These are phyloP conservation scores for Kryphioiulus occultus DNA, from an alignment of 2,888 invertebrate species.

Conservation along the genomic window DNA sequence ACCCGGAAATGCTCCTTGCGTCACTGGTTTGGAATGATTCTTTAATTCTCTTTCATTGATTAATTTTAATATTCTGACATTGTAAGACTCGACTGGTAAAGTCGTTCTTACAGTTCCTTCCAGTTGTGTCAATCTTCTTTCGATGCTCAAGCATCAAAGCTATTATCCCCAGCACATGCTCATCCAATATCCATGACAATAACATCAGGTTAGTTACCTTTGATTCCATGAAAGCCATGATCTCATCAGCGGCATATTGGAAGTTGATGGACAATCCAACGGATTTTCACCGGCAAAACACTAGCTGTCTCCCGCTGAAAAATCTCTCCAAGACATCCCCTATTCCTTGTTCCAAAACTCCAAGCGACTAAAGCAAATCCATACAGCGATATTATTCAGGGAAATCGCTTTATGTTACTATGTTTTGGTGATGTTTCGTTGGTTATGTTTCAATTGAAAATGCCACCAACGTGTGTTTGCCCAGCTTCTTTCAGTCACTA, in stretches of 20 bases:
- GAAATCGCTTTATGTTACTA: not conserved
- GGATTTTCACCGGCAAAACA: not conserved
- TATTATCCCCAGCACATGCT: no score
- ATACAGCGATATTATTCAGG: not conserved
- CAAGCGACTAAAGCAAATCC: not conserved
- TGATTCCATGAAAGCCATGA: not conserved
- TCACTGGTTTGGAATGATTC: no score
- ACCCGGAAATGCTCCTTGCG: no score
- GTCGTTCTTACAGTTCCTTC: no score
- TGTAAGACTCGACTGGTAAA: no score
- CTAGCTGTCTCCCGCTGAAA: not conserved
- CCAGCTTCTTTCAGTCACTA: not conserved
- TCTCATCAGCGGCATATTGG: not conserved
- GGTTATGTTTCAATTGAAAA: not conserved
- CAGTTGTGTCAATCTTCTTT: no score
- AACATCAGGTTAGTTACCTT: constrained; percentile 19
- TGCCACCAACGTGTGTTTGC: not conserved
- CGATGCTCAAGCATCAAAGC: no score
- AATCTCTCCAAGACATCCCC: not conserved
- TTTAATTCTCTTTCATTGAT: no score
- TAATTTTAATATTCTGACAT: no score
- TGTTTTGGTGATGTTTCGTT: no score
- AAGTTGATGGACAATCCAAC: not conserved
- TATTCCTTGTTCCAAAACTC: not conserved
- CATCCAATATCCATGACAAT: not conserved